Evolutionary conservation across 2,888 invertebrate genomes (phyloP).

Genomic region (Epinotia demarniana): DNA sequence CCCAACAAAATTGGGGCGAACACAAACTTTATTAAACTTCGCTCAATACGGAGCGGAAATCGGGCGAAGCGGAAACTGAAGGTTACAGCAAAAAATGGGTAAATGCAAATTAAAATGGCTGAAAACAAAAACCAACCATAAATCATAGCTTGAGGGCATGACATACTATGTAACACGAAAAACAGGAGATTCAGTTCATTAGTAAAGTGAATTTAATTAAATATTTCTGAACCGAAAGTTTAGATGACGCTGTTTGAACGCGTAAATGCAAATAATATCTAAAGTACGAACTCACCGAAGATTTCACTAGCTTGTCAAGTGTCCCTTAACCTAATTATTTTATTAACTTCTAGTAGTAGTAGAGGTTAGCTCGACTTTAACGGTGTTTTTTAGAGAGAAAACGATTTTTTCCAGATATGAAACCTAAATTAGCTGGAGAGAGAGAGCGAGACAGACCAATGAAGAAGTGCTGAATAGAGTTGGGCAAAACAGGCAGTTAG

Average conservation of each 20-base stretch:
- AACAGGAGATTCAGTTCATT: background rate
- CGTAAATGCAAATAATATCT: background rate
- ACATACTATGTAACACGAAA: background rate
- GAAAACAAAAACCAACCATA: conserved; percentile 22
- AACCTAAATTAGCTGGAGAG: too few species aligned
- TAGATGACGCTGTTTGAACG: background rate
- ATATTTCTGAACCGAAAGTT: too few species aligned
- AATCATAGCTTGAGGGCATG: background rate
- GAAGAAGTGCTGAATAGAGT: too few species aligned
- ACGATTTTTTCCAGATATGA: too few species aligned
- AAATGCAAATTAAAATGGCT: conserved; percentile 20
- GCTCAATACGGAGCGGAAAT: conserved; percentile 37
- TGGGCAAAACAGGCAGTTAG: too few species aligned
- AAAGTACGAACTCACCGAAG: too few species aligned
- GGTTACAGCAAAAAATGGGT: conserved; percentile 31
- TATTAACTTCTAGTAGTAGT: too few species aligned
- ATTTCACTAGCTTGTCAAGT: too few species aligned
- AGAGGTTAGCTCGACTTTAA: too few species aligned
- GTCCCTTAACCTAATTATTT: too few species aligned
- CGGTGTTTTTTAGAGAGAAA: too few species aligned
- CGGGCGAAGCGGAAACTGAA: conserved; percentile 12
- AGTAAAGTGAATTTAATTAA: background rate
- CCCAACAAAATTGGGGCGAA: conserved; percentile 17
- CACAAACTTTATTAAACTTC: conserved; percentile 38
- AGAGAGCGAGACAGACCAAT: too few species aligned